These are phyloP conservation scores for Paraplagusia blochii DNA, from an alignment of 2,113 vertebrate genomes.

Conservation along the genomic window DNA sequence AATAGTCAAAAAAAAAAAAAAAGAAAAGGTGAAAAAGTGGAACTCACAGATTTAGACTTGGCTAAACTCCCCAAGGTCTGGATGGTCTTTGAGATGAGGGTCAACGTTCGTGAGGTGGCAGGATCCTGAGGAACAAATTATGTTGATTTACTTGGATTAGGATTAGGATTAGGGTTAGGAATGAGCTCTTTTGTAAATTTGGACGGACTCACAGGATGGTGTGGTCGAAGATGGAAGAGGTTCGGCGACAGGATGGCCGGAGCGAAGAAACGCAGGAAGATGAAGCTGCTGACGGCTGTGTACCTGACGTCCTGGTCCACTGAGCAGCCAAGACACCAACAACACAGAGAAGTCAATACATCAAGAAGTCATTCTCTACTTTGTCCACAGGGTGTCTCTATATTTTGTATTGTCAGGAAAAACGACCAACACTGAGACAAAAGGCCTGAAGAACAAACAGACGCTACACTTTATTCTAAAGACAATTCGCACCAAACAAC, in stretches of 20 bases:
- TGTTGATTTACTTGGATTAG: too few relatives aligned
- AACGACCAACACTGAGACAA: background rate
- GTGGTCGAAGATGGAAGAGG: constrained; percentile 92
- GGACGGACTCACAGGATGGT: constrained; percentile 92
- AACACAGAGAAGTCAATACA: background rate
- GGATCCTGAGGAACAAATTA: constrained; percentile 82
- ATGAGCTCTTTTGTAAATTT: too few relatives aligned
- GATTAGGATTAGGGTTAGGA: too few relatives aligned
- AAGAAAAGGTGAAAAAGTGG: background rate
- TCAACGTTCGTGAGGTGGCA: constrained; percentile 91
- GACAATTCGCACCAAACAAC: too few relatives aligned
- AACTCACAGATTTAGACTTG: constrained; percentile 96
- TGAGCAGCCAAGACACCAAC: constrained; percentile 48
- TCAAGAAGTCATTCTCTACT: background rate
- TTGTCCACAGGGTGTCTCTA: background rate
- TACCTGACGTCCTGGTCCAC: constrained; percentile 93
- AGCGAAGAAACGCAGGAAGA: constrained; percentile 97
- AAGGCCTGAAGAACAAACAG: background rate
- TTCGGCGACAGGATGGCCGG: constrained; percentile 97
- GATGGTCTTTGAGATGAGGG: constrained; percentile 97
- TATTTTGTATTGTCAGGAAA: background rate
- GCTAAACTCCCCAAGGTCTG: constrained; percentile 96
- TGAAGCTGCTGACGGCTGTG: constrained; percentile 97
- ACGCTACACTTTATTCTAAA: too few relatives aligned
- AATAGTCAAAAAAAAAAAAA: background rate